Conservation (phyloP, 2,888 invertebrate genomes). For the Drosophila quinaria region DNA sequence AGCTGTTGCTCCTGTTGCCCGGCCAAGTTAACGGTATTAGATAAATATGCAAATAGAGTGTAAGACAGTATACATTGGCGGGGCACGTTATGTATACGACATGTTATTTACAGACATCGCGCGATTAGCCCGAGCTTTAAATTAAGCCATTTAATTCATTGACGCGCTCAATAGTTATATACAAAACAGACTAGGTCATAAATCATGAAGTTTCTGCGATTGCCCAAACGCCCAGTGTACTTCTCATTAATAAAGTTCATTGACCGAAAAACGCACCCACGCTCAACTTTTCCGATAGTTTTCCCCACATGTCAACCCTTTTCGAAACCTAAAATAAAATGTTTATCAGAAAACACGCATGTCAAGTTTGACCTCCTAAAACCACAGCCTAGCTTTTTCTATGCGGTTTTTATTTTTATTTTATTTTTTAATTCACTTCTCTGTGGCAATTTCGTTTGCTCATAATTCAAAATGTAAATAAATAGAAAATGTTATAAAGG, state of each 20-base stretch:
- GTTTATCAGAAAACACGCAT: slow-evolving; percentile 66
- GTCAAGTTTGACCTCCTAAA: slow-evolving; percentile 50
- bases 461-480: slow-evolving; percentile 75
- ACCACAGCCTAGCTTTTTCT: slow-evolving; percentile 26
- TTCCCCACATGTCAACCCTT: slow-evolving; percentile 39
- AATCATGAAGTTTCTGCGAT: slow-evolving; percentile 47
- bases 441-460: slow-evolving; percentile 41
- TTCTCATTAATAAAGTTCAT: slow-evolving; percentile 50
- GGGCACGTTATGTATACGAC: slow-evolving; percentile 58
- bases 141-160: slow-evolving; percentile 27
- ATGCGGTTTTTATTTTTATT: slow-evolving; percentile 20
- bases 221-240: slow-evolving; percentile 1
- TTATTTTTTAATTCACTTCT: slow-evolving; percentile 65
- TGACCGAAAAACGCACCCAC: slow-evolving; percentile 36
- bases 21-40: slow-evolving; percentile 64
- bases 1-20: slow-evolving; percentile 53
- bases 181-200: slow-evolving; percentile 46
- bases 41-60: slow-evolving; percentile 78
- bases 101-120: slow-evolving; percentile 55
- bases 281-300: slow-evolving; percentile 28
- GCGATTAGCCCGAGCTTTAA: slow-evolving; percentile 57
- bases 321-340: slow-evolving; percentile 41
- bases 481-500: slow-evolving; percentile 42
- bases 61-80: slow-evolving; percentile 40
- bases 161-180: slow-evolving; percentile 12